phyloP scores from a whole-genome alignment of 2,797 vertebrate genomes.

The Rhynchonycteris naso region DNA sequence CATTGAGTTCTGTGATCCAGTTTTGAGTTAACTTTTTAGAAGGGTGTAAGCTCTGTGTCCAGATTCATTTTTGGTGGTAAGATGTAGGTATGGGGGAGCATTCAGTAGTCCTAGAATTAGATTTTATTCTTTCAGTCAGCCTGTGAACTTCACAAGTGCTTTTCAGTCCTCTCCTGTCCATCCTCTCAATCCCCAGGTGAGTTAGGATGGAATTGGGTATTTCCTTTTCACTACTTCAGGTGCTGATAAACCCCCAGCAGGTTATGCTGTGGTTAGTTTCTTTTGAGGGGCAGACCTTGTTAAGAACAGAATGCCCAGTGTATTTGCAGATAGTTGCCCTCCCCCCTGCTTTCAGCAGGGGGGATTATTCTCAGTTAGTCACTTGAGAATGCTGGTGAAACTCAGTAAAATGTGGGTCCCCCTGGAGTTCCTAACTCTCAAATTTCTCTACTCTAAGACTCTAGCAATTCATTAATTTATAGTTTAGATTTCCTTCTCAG shows the following conservation, averaged over 20 bases:
- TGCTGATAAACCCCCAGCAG: neutral
- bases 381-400: neutral
- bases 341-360: neutral
- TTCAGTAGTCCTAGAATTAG: neutral
- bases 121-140: neutral
- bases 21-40: conserved; percentile 19
- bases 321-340: neutral
- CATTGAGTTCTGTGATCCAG: neutral
- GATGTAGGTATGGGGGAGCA: accelerated
- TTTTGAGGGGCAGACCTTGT: neutral
- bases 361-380: neutral
- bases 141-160: neutral
- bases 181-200: too few relatives aligned
- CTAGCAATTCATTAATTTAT: neutral
- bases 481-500: neutral
- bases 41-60: neutral
- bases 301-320: neutral
- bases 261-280: neutral
- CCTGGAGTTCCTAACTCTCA: neutral
- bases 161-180: neutral
- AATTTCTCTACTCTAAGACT: neutral
- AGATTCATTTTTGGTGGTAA: neutral
- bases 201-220: neutral
- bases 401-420: neutral
- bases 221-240: neutral